Conservation (phyloP, 37 sponge, comb jelly and placozoan genomes). For the Diacarnus erythraeanus region DNA sequence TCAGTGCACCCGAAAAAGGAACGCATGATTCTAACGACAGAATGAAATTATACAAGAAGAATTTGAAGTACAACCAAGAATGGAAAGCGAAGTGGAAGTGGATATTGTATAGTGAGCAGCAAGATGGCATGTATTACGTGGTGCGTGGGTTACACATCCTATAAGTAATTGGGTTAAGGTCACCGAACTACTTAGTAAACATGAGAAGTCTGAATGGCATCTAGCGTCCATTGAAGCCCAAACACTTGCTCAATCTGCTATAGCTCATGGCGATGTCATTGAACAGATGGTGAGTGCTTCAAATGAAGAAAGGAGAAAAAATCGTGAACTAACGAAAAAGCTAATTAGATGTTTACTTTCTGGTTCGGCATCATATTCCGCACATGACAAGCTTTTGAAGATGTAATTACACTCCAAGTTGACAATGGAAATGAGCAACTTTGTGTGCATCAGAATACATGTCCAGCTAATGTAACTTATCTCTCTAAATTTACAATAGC, state of each 20-base stretch:
- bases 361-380: constrained; percentile 26
- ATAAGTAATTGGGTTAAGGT: constrained; percentile 27
- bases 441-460: not conserved
- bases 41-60: not conserved
- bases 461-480: not conserved
- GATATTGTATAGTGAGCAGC: not conserved
- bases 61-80: not conserved
- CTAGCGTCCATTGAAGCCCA: not conserved
- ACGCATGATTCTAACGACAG: too few relatives aligned
- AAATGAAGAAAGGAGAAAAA: not conserved
- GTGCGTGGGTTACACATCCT: constrained; percentile 35
- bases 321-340: constrained; percentile 6
- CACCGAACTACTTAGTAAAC: constrained; percentile 18
- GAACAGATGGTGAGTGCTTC: not conserved
- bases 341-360: constrained; percentile 25
- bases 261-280: not conserved
- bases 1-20: too few relatives aligned
- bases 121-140: constrained; percentile 11
- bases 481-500: constrained; percentile 3
- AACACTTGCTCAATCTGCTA: not conserved
- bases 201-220: constrained; percentile 34
- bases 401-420: constrained; percentile 22
- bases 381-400: constrained; percentile 32
- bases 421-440: constrained; percentile 27
- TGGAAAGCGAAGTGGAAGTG: not conserved